Percentiles rank a stretch among this genome's conserved stretches.
These are phyloP conservation scores for Hololepta plana DNA, from an alignment of 2,888 invertebrate species.

Conservation along the genomic window DNA sequence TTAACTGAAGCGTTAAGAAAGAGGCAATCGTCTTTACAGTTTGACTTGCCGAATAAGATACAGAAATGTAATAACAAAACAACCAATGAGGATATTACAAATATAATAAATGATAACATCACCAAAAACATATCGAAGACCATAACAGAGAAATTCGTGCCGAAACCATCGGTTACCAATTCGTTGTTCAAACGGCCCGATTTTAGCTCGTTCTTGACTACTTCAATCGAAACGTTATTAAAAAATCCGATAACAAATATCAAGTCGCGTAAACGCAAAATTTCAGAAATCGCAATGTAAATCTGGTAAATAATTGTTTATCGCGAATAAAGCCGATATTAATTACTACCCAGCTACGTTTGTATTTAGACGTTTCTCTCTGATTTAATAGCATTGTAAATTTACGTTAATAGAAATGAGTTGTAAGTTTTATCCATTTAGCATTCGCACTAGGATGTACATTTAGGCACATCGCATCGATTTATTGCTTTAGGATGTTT, in stretches of 20 bases:
- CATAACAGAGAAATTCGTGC: constrained; percentile 8
- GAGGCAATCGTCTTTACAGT: constrained; percentile 5
- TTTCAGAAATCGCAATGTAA: too few species aligned
- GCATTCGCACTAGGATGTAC: too few species aligned
- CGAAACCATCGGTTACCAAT: constrained; percentile 4
- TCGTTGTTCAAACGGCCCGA: constrained; percentile 10
- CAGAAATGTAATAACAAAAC: constrained; percentile 3
- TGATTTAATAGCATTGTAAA: too few species aligned
- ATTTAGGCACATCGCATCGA: too few species aligned
- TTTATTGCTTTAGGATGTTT: too few species aligned
- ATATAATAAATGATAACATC: constrained; percentile 11
- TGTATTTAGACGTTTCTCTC: too few species aligned
- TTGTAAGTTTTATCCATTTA: too few species aligned
- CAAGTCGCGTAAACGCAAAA: constrained; percentile 22
- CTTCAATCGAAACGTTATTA: constrained; percentile 14
- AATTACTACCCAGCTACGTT: too few species aligned
- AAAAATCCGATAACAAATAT: constrained; percentile 14
- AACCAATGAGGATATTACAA: constrained; percentile 10
- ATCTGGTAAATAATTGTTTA: too few species aligned
- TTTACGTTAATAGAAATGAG: too few species aligned
- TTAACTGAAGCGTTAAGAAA: constrained; percentile 12
- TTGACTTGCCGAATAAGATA: constrained; percentile 8
- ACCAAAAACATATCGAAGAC: constrained; percentile 11
- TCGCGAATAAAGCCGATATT: too few species aligned
- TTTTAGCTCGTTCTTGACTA: constrained; percentile 15